phyloP scores from a whole-genome alignment of 2,797 vertebrate genomes.

The Cryptoblepharus egeriae region DNA sequence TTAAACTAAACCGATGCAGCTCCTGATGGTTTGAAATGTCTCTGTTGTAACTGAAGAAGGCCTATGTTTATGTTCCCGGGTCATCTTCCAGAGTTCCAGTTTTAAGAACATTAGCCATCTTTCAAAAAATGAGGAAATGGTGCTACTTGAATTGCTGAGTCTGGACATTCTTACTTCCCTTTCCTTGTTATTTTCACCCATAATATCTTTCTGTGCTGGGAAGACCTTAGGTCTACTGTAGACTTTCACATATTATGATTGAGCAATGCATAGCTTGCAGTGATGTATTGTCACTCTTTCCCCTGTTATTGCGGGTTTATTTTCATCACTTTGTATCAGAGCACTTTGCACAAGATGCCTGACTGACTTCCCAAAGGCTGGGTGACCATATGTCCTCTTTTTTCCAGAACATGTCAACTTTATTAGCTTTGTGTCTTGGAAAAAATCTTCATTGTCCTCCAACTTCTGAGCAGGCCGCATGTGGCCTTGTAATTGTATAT shows the following conservation, averaged over 20 bases:
- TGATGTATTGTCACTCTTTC: background rate
- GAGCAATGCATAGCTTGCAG: background rate
- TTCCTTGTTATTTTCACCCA: background rate
- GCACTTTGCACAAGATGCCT: background rate
- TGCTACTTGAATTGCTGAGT: background rate
- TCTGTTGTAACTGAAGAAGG: constrained; percentile 48
- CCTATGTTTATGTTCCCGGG: constrained; percentile 37
- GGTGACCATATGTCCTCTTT: too few species aligned
- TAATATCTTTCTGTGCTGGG: background rate
- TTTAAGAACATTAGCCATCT: constrained; percentile 28
- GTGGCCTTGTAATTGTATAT: too few species aligned
- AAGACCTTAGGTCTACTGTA: background rate
- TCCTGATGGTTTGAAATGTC: constrained; percentile 45
- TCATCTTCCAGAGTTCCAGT: constrained; percentile 36
- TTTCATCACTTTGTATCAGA: constrained; percentile 28
- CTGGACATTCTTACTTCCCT: background rate
- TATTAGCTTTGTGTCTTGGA: too few species aligned
- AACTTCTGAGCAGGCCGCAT: too few species aligned
- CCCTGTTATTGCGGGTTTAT: background rate
- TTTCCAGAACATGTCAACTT: too few species aligned
- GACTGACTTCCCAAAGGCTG: background rate
- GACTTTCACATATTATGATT: background rate
- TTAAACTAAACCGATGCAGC: constrained; percentile 29
- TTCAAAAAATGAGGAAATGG: constrained; percentile 21
- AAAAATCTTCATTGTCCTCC: too few species aligned